Evolutionary conservation across 1,140 invertebrate genomes (phyloP), one percentile per base, ranked within the genome.

Genomic region (Trichonephila inaurata): DNA sequence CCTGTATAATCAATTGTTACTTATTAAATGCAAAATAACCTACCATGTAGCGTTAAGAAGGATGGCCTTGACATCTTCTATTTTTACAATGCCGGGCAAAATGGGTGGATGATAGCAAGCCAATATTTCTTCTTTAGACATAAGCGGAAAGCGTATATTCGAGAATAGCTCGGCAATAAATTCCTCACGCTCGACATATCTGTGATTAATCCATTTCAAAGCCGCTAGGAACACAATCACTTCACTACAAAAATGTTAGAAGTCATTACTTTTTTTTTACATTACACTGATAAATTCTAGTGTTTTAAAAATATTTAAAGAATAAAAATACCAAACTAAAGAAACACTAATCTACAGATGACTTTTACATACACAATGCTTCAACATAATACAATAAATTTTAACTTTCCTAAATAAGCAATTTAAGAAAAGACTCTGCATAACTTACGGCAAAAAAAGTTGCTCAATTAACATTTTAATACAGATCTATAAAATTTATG

Each of bases 31-130:
- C 4, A 89, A 61, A 10, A 21, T 24, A 6, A n/a, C 92, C 44
- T 72, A 94, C 92, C 86, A 89, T 12, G 86, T 94, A 2, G 86
- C 92, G 28, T 89, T 83, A 1, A 89, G 44, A 8, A 94, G 28
- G 5, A 18, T 24, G 14, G 51, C 7, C 28, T 72, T 81, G 3
- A 94, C 62, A 8, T 66, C 60, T 10, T 72, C 69, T 66, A 58
- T 33, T 64, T 86, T 44, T 16, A 94, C 51, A n/a, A 91, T 91
- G 6, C 89, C 94, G 1, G 94, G 81, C 21, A 94, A 33, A n/a
- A 94, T 61, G 18, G 94, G 94, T 0, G 94, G 94, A 77, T 94
- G 77, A 21, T 69, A 94, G 40, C 94, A 94, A 3, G 77, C 61
- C 18, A 94, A 8, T 0, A 94, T 91, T 28, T 94, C 94, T 60